phyloP scores from a whole-genome alignment of 2,888 invertebrate species.

The Drosophila glabriapex region DNA sequence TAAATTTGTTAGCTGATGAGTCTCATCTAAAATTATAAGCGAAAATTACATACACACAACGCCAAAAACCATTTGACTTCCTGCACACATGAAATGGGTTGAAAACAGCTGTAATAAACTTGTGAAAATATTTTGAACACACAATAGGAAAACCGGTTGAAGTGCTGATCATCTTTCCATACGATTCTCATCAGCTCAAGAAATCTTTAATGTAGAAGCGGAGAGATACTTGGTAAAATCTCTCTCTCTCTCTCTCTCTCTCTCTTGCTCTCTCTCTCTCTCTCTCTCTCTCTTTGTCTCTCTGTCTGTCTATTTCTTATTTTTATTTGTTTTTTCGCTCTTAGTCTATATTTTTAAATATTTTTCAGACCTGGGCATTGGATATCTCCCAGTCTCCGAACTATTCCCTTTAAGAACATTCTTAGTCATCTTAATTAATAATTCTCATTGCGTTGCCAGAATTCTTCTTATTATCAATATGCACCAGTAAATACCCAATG shows the following conservation, averaged over 20 bases:
- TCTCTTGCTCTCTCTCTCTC: not conserved
- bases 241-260: not conserved
- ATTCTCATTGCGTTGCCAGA: constrained; percentile 22
- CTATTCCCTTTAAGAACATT: not conserved
- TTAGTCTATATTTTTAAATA: not conserved
- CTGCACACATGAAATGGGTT: not conserved
- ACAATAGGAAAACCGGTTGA: not conserved
- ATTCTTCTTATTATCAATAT: constrained; percentile 12
- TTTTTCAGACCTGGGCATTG: not conserved
- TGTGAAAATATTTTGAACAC: not conserved
- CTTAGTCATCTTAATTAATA: constrained; percentile 13
- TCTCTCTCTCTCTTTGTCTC: not conserved
- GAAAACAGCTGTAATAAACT: not conserved
- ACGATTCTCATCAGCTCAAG: not conserved
- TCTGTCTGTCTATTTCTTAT: not conserved
- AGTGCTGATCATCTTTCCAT: not conserved
- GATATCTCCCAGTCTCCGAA: not conserved
- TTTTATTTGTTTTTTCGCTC: not conserved
- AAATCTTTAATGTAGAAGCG: not conserved
- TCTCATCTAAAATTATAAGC: not conserved
- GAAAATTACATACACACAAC: not conserved
- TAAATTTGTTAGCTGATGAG: not conserved
- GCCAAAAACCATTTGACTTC: constrained; percentile 1
- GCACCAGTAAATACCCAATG: constrained; percentile 18
- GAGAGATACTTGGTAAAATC: not conserved